Evolutionary conservation across 2,888 invertebrate species (phyloP).

Genomic region (Diachrysia chrysitis): DNA sequence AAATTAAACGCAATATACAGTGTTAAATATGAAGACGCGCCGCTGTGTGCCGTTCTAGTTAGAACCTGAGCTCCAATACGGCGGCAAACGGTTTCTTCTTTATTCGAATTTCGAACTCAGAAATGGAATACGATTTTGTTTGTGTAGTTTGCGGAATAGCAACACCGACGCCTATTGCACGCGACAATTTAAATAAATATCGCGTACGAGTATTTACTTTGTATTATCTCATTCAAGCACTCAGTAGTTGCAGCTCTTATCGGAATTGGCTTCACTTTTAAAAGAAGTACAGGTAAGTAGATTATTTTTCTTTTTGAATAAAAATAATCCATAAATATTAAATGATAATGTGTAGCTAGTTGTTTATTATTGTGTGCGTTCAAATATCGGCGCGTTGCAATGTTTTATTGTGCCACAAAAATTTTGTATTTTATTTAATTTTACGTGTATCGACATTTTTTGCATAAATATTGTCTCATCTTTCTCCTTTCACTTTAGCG

Average conservation of each 20-base stretch:
- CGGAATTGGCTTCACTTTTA: constrained; percentile 26
- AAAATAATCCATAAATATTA: constrained; percentile 22
- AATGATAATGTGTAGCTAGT: constrained; percentile 21
- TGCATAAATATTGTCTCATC: not conserved
- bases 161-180: constrained; percentile 5
- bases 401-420: not conserved
- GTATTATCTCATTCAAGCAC: constrained; percentile 46
- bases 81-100: constrained; percentile 48
- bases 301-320: constrained; percentile 26
- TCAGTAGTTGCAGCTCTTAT: constrained; percentile 39
- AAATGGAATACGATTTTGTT: constrained; percentile 27
- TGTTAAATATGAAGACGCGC: constrained; percentile 76
- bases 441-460: too few relatives aligned
- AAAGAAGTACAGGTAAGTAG: constrained; percentile 14
- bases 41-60: constrained; percentile 77
- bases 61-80: constrained; percentile 59
- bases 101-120: constrained; percentile 30
- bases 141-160: not conserved
- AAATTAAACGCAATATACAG: constrained; percentile 81
- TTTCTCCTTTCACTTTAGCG: constrained; percentile 27
- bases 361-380: constrained; percentile 4
- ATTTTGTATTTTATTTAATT: too few relatives aligned
- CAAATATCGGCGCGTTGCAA: not conserved
- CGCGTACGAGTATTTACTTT: constrained; percentile 39
- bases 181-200: constrained; percentile 37